Percentiles rank a stretch among this genome's conserved stretches.
These are phyloP conservation scores for Lanius ludovicianus DNA, from an alignment of 2,113 vertebrate genomes.

Conservation along the genomic window DNA sequence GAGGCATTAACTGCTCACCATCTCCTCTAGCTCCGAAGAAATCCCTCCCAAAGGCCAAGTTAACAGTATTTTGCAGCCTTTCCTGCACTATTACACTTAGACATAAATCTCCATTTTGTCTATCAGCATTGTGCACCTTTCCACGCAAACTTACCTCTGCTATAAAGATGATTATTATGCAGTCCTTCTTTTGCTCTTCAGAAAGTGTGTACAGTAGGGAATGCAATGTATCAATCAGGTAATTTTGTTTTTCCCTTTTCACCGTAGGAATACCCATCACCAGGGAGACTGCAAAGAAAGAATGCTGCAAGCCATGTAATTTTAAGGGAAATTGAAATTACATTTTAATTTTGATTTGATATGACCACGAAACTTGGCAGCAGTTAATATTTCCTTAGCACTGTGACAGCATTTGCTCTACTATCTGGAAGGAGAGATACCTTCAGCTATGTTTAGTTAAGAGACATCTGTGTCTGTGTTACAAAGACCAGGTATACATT, in stretches of 20 bases:
- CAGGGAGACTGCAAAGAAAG: slow-evolving; percentile 78
- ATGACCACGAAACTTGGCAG: background rate
- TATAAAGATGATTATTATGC: slow-evolving; percentile 84
- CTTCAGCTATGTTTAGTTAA: background rate
- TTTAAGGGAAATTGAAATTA: background rate
- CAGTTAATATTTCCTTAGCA: background rate
- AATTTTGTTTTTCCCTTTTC: slow-evolving; percentile 78
- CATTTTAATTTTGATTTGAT: background rate
- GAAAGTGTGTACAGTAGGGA: slow-evolving; percentile 81
- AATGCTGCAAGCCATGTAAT: background rate
- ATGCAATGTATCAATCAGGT: slow-evolving; percentile 81
- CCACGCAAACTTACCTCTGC: slow-evolving; percentile 79
- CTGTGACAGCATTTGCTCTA: background rate
- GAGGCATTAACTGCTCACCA: background rate
- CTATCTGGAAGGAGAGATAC: background rate
- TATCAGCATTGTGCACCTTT: background rate
- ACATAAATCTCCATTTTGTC: background rate
- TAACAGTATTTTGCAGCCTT: background rate
- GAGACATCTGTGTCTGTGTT: background rate
- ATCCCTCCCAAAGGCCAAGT: background rate
- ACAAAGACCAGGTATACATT: background rate
- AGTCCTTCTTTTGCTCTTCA: slow-evolving; percentile 71
- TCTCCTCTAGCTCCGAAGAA: background rate
- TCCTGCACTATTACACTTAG: background rate
- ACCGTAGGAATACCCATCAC: slow-evolving; percentile 88